Evolutionary conservation across 2,888 invertebrate species (phyloP).

Genomic region (Pristionchus exspectatus): DNA sequence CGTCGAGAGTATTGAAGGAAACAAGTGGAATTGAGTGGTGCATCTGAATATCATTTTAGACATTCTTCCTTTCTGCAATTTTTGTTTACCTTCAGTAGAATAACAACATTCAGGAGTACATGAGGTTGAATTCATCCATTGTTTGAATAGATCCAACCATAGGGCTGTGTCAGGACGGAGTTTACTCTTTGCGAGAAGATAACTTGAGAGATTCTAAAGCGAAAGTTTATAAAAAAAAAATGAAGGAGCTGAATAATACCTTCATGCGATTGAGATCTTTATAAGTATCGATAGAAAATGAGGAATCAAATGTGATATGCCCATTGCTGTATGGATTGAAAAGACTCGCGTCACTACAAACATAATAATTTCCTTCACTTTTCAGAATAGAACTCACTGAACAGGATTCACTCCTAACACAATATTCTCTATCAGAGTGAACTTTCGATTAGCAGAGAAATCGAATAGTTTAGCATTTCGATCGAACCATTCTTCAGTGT

Average conservation of each 20-base stretch:
- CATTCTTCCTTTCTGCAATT: no score
- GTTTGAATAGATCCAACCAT: slow-evolving; percentile 40
- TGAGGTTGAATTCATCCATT: slow-evolving; percentile 24
- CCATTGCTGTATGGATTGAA: slow-evolving; percentile 53
- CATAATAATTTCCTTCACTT: no score
- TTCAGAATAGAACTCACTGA: slow-evolving; percentile 19
- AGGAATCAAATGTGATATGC: slow-evolving; percentile 21
- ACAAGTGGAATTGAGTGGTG: slow-evolving; percentile 37
- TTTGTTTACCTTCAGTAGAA: not conserved
- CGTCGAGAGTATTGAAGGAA: slow-evolving; percentile 44
- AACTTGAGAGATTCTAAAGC: not conserved
- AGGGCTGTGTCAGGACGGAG: slow-evolving; percentile 15
- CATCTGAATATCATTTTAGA: not conserved
- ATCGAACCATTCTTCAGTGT: slow-evolving; percentile 53
- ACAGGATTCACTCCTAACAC: slow-evolving; percentile 50
- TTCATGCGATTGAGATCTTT: slow-evolving; percentile 35
- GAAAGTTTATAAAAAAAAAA: not conserved
- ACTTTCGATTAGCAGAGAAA: slow-evolving; percentile 26
- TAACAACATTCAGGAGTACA: slow-evolving; percentile 36
- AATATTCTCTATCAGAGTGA: slow-evolving; percentile 31
- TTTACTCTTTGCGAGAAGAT: not conserved
- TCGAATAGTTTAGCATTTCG: slow-evolving; percentile 42
- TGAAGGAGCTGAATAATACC: not conserved
- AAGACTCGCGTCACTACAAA: slow-evolving; percentile 22
- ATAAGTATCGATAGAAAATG: slow-evolving; percentile 31